A percentile compares a stretch with the other conserved stretches of the same genome.
These are phyloP conservation scores for Cyclina sinensis DNA, from an alignment of 1,140 invertebrate species.

Conservation along the genomic window DNA sequence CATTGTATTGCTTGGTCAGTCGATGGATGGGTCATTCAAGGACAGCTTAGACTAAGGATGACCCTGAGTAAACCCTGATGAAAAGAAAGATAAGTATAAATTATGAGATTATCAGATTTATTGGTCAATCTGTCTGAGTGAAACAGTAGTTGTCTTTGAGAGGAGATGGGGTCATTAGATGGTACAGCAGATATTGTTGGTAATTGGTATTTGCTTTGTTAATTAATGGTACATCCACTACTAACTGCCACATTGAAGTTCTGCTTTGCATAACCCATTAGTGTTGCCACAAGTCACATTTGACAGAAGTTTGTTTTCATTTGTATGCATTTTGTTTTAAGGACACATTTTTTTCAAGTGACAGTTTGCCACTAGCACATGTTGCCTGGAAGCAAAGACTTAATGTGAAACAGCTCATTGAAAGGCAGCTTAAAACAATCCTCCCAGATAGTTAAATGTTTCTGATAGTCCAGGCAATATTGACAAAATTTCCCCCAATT, in stretches of 20 bases:
- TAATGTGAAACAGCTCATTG: background rate
- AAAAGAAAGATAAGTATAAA: background rate
- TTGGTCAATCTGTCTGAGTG: background rate
- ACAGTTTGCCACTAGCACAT: background rate
- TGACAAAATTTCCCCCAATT: slow-evolving; percentile 10
- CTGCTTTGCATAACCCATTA: too few species aligned
- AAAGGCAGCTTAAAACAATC: slow-evolving; percentile 3
- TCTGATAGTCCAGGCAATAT: slow-evolving; percentile 5
- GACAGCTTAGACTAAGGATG: background rate
- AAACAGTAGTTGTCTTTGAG: background rate
- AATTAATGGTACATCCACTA: too few species aligned
- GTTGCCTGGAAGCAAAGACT: background rate
- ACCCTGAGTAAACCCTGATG: background rate
- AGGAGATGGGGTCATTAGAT: background rate
- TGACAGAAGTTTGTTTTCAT: too few species aligned
- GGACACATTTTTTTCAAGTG: background rate
- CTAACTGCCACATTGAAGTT: too few species aligned
- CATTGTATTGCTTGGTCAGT: background rate
- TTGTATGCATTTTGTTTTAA: slow-evolving; percentile 8
- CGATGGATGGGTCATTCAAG: background rate
- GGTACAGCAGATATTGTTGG: background rate
- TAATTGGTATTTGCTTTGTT: too few species aligned
- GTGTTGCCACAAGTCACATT: too few species aligned
- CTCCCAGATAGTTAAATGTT: background rate
- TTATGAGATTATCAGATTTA: background rate